These are phyloP conservation scores for Apamea anceps DNA, from an alignment of 2,888 invertebrate species.

Conservation along the genomic window DNA sequence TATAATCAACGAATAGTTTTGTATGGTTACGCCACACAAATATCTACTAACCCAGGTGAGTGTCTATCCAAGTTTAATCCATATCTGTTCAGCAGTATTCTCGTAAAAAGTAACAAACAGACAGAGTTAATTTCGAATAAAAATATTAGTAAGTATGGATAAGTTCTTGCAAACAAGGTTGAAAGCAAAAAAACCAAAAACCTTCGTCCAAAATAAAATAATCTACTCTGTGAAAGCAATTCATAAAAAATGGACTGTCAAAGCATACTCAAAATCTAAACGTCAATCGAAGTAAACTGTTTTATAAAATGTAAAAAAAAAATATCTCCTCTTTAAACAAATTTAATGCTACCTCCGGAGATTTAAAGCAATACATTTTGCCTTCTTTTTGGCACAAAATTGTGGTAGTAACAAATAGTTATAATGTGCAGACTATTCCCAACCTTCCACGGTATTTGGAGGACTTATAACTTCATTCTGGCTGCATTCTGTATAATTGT, in stretches of 20 bases:
- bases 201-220: background rate
- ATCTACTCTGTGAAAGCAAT: background rate
- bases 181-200: background rate
- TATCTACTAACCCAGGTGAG: too few species aligned
- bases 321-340: background rate
- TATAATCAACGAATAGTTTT: too few species aligned
- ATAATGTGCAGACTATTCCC: conserved; percentile 11
- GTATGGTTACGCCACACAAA: too few species aligned
- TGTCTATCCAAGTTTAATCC: too few species aligned
- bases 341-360: background rate
- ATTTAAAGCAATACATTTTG: background rate
- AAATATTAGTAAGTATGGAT: too few species aligned
- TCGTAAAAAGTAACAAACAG: too few species aligned
- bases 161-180: background rate
- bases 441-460: conserved; percentile 1
- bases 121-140: too few species aligned
- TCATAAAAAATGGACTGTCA: background rate
- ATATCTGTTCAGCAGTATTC: too few species aligned
- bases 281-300: background rate
- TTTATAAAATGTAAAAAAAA: conserved; percentile 18
- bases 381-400: background rate
- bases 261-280: background rate
- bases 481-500: background rate
- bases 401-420: too few species aligned
- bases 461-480: conserved; percentile 3